Base-by-base conservation (phyloP, 2,888 invertebrate genomes). In the Pseudococcus jackbeardsleyi region DNA sequence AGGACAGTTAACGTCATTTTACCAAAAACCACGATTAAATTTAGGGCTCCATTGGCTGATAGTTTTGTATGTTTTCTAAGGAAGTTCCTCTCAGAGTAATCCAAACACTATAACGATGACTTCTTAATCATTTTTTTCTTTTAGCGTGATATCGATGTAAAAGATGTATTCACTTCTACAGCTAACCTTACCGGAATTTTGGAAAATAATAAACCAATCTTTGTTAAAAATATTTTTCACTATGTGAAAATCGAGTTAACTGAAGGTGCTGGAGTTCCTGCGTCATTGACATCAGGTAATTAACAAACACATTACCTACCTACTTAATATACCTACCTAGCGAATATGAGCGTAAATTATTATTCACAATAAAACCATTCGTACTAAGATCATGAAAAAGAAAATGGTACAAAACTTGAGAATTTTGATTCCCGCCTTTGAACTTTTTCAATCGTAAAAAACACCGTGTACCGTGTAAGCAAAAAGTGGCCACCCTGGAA, bases 191-290 rank as follows among this genome's bases (percentile, higher is more conserved):
- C 93, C 0, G 93, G 93, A 22, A 94, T 95, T 82, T 91, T 93
- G 0, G 91, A 92, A 88, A 64, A 85, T 9, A 84, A 84, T 26
- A 90, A 89, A 11, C 86, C 89, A 15, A 88, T 89, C 15, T 89
- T 88, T n/a, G 92, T 95, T 6, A 93, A 92, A 90, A 93, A 92
- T 88, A 91, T 95, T 15, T 91, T 93, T 82, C 95, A 95, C 90
- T 94, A 94, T 90, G 94, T 94, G 0, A 93, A 93, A 90, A 93
- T 95, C 90, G 92, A 94, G 77, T 94, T 95, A 0, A 94, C 94
- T 89, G 95, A 95, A 22, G 95, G 95, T 79, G 95, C 95, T 0
- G 91, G 93, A 7, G 95, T 95, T 0, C 94, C 94, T 2, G 94
- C 95, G 12, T n/a, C n/a, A n/a, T n/a, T n/a, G 12, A 93, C 93